Conservation (phyloP, 2,797 vertebrate species). For the Macropodus opercularis region DNA sequence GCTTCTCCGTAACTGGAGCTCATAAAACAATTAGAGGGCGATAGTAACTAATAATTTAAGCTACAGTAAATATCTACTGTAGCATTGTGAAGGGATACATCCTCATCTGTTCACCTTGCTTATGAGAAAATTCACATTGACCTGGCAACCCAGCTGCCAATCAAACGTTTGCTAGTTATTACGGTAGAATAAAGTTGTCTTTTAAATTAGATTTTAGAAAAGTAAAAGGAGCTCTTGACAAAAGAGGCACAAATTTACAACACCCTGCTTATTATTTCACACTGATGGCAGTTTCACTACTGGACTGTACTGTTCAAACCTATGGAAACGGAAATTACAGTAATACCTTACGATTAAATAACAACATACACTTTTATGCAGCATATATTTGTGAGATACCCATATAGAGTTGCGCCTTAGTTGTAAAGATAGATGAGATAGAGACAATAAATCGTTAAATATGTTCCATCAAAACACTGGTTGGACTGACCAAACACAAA, state of each 20-base stretch:
- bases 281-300: conserved; percentile 70
- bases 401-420: conserved; percentile 49
- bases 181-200: conserved; percentile 43
- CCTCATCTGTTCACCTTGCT: conserved; percentile 27
- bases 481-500: conserved; percentile 56
- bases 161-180: conserved; percentile 38
- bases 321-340: conserved; percentile 37
- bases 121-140: conserved; percentile 48
- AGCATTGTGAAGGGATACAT: conserved; percentile 13
- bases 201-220: conserved; percentile 52
- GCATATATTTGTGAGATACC: conserved; percentile 66
- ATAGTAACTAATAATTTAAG: conserved; percentile 25
- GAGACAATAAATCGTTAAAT: conserved; percentile 48
- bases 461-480: conserved; percentile 53
- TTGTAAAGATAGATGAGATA: conserved; percentile 50
- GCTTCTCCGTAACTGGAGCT: conserved; percentile 11
- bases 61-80: conserved; percentile 59
- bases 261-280: conserved; percentile 67
- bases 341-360: conserved; percentile 46
- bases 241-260: conserved; percentile 69
- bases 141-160: conserved; percentile 76
- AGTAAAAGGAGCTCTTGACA: conserved; percentile 61
- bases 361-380: conserved; percentile 59
- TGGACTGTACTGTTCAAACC: conserved; percentile 37
- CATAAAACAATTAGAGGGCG: conserved; percentile 21